Base-by-base conservation (phyloP, 1,140 invertebrate species). In the Ceratina japonica region DNA sequence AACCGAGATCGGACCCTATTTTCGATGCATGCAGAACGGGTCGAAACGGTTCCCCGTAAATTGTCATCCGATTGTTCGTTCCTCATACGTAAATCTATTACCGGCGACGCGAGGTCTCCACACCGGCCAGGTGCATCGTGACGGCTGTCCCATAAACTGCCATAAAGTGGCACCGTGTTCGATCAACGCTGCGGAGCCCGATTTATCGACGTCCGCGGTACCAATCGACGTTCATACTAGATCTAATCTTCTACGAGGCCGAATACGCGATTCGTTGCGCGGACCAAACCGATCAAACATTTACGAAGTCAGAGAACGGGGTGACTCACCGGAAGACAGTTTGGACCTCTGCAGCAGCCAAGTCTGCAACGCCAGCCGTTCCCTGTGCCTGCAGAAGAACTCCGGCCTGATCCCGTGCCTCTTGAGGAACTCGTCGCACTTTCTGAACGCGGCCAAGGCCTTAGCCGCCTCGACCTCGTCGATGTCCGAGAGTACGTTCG, bases 361-460 rank as follows among this genome's bases (percentile, higher is more conserved):
- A 59, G 91, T 91, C 84, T 94, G 93, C 22, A 94, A 87, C 18
- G 92, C 92, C 65, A 94, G 85, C 75, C 93, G 91, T 81, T 94
- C 93, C 49, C 91, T 89, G 85, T 94, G 93, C 65, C 91, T 86
- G 85, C 95, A 95, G 87, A 95, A 95, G 83, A 95, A 94, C 71
- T 95, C 94, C 0, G 95, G 94, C 59, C 93, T 93, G 88, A 95
- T 95, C 75, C 94, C 91, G 88, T 95, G 91, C n/a, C 93, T 92
- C 73, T 93, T 93, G 7, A 95, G 92, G 86, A 95, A 95, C 76
- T 94, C 93, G 85, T 95, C 94, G 85, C 94, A 95, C 75, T 93
- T 92, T n/a, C 92, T 91, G 75, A 95, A 89, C 52, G 94, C 92
- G 51, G 93, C 92, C 78, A 94, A 87, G 71, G 94, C 90, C 73